A percentile compares a stretch with the other conserved stretches of the same genome.
These are phyloP conservation scores for Dipodomys spectabilis DNA, from an alignment of 2,113 vertebrate species.

Conservation along the genomic window DNA sequence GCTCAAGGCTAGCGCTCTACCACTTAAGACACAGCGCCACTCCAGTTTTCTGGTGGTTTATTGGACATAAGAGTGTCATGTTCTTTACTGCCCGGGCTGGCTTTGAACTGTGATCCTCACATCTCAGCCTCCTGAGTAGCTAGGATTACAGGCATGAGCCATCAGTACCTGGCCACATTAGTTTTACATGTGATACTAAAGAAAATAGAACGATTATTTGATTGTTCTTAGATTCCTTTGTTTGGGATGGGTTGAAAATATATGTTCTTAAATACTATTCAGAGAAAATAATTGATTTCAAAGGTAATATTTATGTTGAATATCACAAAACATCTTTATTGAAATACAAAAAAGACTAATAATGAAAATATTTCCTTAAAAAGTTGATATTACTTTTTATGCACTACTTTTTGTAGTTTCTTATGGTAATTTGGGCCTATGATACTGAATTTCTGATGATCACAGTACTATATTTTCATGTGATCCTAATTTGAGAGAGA, in stretches of 20 bases:
- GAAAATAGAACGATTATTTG: slow-evolving; percentile 20
- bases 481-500: slow-evolving; percentile 15
- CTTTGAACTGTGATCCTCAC: too few species aligned
- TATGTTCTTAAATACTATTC: background rate
- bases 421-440: background rate
- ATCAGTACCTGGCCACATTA: too few species aligned
- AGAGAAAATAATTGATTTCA: slow-evolving; percentile 23
- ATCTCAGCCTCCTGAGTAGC: too few species aligned
- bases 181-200: background rate
- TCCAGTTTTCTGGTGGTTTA: too few species aligned
- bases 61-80: too few species aligned
- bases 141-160: too few species aligned
- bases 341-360: background rate
- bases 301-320: background rate
- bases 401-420: background rate
- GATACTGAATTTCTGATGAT: slow-evolving; percentile 14
- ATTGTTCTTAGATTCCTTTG: background rate
- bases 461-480: background rate
- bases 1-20: too few species aligned
- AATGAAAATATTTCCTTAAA: slow-evolving; percentile 36
- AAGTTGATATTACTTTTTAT: slow-evolving; percentile 7
- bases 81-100: too few species aligned
- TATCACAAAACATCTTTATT: background rate
- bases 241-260: slow-evolving; percentile 27
- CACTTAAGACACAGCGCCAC: too few species aligned